phyloP scores from a whole-genome alignment of 2,797 vertebrate genomes.

The Premnoplex brunnescens region DNA sequence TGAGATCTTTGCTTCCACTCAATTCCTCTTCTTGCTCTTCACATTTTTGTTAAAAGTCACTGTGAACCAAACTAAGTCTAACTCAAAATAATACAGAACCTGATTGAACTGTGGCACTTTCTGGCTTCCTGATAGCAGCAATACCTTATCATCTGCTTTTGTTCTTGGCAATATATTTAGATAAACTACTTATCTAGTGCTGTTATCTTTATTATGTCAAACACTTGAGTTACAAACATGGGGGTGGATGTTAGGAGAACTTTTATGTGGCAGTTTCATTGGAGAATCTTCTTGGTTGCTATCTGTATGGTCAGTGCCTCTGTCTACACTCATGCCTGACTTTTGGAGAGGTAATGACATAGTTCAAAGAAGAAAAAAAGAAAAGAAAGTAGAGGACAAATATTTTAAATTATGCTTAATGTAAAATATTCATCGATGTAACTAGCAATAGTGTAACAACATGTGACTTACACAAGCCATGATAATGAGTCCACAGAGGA shows the following conservation, averaged over 20 bases:
- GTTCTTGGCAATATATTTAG: slow-evolving; percentile 49
- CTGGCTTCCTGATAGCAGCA: slow-evolving; percentile 32
- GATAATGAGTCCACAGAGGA: background rate
- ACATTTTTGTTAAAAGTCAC: slow-evolving; percentile 7
- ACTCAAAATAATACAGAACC: slow-evolving; percentile 22
- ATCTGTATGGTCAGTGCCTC: slow-evolving; percentile 20
- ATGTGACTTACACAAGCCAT: background rate
- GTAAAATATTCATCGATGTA: slow-evolving; percentile 2
- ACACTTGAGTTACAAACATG: slow-evolving; percentile 47
- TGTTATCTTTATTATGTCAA: slow-evolving; percentile 64
- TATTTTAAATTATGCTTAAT: background rate
- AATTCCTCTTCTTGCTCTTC: background rate
- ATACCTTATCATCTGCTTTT: slow-evolving; percentile 55
- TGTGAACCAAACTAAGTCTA: background rate
- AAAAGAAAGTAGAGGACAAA: background rate
- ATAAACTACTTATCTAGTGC: slow-evolving; percentile 58
- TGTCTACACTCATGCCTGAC: slow-evolving; percentile 11
- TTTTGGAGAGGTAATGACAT: slow-evolving; percentile 21
- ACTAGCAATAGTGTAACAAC: background rate
- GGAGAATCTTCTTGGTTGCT: slow-evolving; percentile 50
- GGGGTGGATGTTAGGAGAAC: background rate
- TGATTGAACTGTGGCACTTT: slow-evolving; percentile 3
- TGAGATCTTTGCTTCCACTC: background rate
- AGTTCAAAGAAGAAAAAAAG: slow-evolving; percentile 11
- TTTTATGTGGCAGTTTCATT: slow-evolving; percentile 62